Base-by-base conservation (phyloP, 1,140 invertebrate species). In the Drosophila carrolli region DNA sequence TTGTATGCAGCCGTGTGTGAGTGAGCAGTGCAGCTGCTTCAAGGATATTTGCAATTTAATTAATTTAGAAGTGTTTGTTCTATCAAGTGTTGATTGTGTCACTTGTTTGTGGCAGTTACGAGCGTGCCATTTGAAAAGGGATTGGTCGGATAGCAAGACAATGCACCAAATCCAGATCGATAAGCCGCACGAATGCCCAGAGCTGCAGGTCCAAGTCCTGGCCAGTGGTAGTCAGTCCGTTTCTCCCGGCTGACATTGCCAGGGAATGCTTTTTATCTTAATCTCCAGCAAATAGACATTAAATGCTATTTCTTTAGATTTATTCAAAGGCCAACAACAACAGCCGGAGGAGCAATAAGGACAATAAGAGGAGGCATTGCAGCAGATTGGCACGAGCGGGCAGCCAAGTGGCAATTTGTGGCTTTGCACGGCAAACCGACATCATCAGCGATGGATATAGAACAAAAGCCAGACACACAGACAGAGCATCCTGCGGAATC, bases 291-390 rank as follows among this genome's bases (percentile, higher is more conserved):
- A 91, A 91, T 91, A 81, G 88, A 88, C 89, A 91, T 91, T 91
- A 91, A 91, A 91, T 89, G 83, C 89, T 84, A 89, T 91, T 91
- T 89, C 84, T 84, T 88, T 83, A 83, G 83, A 88, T 88, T 88
- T 88, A 88, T 89, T 89, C 83, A 80, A 61, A 71, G 76, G 65
- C 55, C 62, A 72, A 63, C 76, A 74, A 79, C 66, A 76, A 29
- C 62, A 74, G 53, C 62, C 48, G 16, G 6, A 47, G 40, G 27
- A 44, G 35, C 10, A 61, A 56, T 29, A 65, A 48, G 37, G 66
- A 74, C 51, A 72, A 66, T 72, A 72, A 48, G 46, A 59, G 32
- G 66, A 68, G 62, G 66, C 83, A 86, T 68, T 76, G 84, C 83
- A 86, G 65, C 78, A 82, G 79, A 88, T 89, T 88, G 84, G 84